Base-by-base conservation (phyloP, 1,140 invertebrate genomes). In the Drosophila asahinai region DNA sequence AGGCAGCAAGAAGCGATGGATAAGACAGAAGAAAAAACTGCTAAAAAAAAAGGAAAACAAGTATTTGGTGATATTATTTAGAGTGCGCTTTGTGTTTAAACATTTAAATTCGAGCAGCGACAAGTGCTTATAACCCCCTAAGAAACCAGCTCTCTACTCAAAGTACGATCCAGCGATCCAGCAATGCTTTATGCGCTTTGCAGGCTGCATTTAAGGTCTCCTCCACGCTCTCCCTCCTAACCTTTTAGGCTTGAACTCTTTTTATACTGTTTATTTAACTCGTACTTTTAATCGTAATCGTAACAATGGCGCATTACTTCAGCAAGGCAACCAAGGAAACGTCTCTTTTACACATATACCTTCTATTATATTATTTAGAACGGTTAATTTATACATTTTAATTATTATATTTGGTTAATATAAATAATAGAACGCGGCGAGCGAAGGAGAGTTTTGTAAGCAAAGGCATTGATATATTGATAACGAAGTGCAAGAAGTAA, bases 51-150 rank as follows among this genome's bases (percentile, higher is more conserved):
- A 42, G 58, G 68, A 58, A 76, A 82, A 82, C 61, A 77, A 77
- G 67, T 76, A 84, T 91, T 91, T 74, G 90, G 89, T 91, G 89
- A 91, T 91, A 91, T 91, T 91, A 90, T 91, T 91, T 91, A 89
- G 49, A 81, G 86, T 84, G 81, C 86, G 86, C 78, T 78, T 86
- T 80, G 76, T 84, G 79, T 79, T 79, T 80, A 25, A 25, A 81
- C 57, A 67, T 55, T 72, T 47, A 22, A 83, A 73, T 48, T 59
- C 57, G 47, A 63, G 52, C 17, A 64, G 73, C 61, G 36, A 77
- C 47, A 48, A 54, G 76, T 86, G 83, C 83, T 86, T 87, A 40
- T 57, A 77, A 58, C 67, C 70, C 76, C 70, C 27, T 5, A 27
- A 63, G 51, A 75, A 70, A 57, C 54, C 17, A 57, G 54, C 61